A percentile compares a stretch with the other conserved stretches of the same genome.
Evolutionary conservation across 2,888 invertebrate species (phyloP).

Genomic region (Mythimna pallens): DNA sequence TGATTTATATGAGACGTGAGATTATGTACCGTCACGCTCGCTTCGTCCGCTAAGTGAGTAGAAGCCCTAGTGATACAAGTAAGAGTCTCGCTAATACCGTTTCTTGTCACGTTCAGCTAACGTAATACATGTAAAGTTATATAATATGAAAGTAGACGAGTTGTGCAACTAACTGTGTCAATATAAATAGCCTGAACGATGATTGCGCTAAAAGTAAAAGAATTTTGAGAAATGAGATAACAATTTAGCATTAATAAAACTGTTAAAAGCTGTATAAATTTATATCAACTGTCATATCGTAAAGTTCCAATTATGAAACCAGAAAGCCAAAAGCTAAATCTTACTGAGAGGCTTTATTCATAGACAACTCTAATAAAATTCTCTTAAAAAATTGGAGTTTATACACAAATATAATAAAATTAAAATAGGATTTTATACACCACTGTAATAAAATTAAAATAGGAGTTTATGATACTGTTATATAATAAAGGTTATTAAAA

Average conservation of each 20-base stretch:
- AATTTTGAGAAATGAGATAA: neutral
- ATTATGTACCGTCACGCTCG: slow-evolving; percentile 41
- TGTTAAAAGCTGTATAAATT: neutral
- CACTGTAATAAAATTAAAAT: too few species aligned
- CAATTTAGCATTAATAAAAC: neutral
- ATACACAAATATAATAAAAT: too few species aligned
- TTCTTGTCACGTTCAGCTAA: slow-evolving; percentile 49
- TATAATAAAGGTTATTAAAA: too few species aligned
- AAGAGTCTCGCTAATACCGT: slow-evolving; percentile 34
- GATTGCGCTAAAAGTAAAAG: neutral
- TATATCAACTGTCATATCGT: too few species aligned
- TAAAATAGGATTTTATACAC: too few species aligned
- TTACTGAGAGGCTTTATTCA: too few species aligned
- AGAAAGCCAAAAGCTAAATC: too few species aligned
- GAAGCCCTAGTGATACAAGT: slow-evolving; percentile 43
- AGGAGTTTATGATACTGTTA: too few species aligned
- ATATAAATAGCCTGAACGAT: slow-evolving; percentile 8
- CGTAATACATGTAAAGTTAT: slow-evolving; percentile 32
- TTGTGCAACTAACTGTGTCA: slow-evolving; percentile 15
- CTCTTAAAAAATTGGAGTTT: too few species aligned
- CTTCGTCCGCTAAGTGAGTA: slow-evolving; percentile 31
- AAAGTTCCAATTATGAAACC: too few species aligned
- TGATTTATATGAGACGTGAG: slow-evolving; percentile 29
- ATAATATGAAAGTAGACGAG: slow-evolving; percentile 16
- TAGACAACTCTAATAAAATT: too few species aligned